These are phyloP conservation scores for Ecdyonurus torrentis DNA, from an alignment of 2,888 invertebrate species.

Conservation along the genomic window DNA sequence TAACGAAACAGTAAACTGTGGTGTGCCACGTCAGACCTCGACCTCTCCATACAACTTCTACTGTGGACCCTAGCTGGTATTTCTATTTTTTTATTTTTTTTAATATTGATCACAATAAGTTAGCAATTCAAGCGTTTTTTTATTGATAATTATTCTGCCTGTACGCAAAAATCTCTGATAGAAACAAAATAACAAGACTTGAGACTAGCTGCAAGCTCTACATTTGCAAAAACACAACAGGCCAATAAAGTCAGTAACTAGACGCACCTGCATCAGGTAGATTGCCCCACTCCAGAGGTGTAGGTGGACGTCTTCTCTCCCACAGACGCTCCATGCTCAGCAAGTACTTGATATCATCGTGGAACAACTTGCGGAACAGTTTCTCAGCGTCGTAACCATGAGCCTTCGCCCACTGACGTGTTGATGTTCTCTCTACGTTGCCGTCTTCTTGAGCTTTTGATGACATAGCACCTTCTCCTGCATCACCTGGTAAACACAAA, in stretches of 20 bases:
- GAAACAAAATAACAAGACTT: not conserved
- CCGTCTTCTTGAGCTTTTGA: conserved; percentile 33
- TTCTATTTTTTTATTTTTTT: too few relatives aligned
- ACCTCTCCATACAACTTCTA: too few relatives aligned
- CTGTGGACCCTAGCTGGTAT: too few relatives aligned
- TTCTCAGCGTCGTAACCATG: conserved; percentile 66
- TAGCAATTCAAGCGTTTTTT: too few relatives aligned
- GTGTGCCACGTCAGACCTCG: too few relatives aligned
- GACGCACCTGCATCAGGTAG: conserved; percentile 30
- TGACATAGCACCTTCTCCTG: conserved; percentile 40
- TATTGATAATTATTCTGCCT: too few relatives aligned
- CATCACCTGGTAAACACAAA: conserved; percentile 23
- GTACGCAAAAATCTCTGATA: too few relatives aligned
- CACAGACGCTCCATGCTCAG: conserved; percentile 90
- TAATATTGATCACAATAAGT: too few relatives aligned
- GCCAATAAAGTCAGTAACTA: not conserved
- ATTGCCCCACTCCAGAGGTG: conserved; percentile 54
- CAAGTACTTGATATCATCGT: conserved; percentile 87
- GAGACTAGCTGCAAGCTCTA: not conserved
- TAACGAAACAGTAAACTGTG: too few relatives aligned
- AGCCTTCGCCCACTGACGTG: conserved; percentile 76
- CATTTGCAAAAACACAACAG: not conserved
- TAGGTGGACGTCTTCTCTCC: conserved; percentile 77
- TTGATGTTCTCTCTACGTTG: conserved; percentile 44
- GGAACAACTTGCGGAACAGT: conserved; percentile 83